phyloP scores from a whole-genome alignment of 1,140 invertebrate species.

The Phocides pigmalion region DNA sequence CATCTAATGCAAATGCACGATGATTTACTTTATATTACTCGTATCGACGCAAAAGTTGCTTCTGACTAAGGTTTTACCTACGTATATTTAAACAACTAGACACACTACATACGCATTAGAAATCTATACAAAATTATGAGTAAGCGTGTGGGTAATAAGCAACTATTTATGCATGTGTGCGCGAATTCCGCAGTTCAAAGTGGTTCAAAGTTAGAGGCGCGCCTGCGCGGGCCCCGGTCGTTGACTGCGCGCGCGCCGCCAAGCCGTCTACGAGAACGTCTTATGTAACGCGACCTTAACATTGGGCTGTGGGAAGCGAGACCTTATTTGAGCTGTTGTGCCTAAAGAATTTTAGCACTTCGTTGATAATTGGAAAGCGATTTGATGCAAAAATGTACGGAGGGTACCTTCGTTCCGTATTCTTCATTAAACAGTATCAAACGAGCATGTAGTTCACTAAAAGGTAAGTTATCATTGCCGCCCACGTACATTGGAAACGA shows the following conservation, averaged over 20 bases:
- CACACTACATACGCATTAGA: conserved; percentile 2
- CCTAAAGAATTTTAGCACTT: not conserved
- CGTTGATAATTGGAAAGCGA: not conserved
- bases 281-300: conserved; percentile 79
- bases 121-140: conserved; percentile 10
- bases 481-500: no score
- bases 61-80: no score
- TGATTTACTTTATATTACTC: no score
- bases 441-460: no score
- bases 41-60: no score
- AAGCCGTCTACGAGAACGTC: conserved; percentile 70
- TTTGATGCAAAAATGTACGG: conserved; percentile 6
- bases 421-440: no score
- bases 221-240: conserved; percentile 75
- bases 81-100: no score
- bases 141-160: conserved; percentile 35
- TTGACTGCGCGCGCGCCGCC: conserved; percentile 70
- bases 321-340: conserved; percentile 43
- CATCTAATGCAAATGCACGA: no score
- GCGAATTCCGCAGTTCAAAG: conserved; percentile 56
- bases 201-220: conserved; percentile 52
- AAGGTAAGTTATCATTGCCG: no score
- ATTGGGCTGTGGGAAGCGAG: conserved; percentile 53
- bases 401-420: not conserved
- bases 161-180: conserved; percentile 32